Conservation (phyloP, 1,140 invertebrate species). For the Hyles euphorbiae region DNA sequence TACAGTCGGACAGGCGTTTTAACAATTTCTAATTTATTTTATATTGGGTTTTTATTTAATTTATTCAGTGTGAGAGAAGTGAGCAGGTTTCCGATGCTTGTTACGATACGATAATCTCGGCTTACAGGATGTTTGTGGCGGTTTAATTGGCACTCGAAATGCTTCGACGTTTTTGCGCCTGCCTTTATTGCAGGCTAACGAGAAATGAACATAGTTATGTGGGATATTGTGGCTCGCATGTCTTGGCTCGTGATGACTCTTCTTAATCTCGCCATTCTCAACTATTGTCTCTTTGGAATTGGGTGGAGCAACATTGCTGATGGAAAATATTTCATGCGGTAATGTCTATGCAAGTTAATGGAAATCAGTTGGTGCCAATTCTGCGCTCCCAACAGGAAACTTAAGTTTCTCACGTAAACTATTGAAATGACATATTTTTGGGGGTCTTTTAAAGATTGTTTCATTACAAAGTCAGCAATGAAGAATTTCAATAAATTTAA, state of each 20-base stretch:
- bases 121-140: conserved; percentile 67
- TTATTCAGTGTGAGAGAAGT: conserved; percentile 66
- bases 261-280: neutral
- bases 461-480: too few species aligned
- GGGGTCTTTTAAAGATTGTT: too few species aligned
- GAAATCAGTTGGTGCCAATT: too few species aligned
- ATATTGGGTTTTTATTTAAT: conserved; percentile 68
- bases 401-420: too few species aligned
- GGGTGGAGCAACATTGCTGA: too few species aligned
- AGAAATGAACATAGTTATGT: conserved; percentile 28
- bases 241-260: conserved; percentile 16
- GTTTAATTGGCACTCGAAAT: conserved; percentile 67
- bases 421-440: too few species aligned
- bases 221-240: conserved; percentile 20
- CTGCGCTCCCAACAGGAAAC: too few species aligned
- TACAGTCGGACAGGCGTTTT: conserved; percentile 29
- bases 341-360: too few species aligned
- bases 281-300: too few species aligned
- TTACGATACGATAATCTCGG: conserved; percentile 68
- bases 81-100: conserved; percentile 56
- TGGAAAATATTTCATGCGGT: too few species aligned
- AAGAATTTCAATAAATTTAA: too few species aligned
- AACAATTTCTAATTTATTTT: conserved; percentile 66
- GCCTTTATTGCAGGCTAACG: conserved; percentile 45
- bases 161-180: conserved; percentile 45